Evolutionary conservation across 2,888 invertebrate species (phyloP).

Genomic region (Ophion obscuratus): DNA sequence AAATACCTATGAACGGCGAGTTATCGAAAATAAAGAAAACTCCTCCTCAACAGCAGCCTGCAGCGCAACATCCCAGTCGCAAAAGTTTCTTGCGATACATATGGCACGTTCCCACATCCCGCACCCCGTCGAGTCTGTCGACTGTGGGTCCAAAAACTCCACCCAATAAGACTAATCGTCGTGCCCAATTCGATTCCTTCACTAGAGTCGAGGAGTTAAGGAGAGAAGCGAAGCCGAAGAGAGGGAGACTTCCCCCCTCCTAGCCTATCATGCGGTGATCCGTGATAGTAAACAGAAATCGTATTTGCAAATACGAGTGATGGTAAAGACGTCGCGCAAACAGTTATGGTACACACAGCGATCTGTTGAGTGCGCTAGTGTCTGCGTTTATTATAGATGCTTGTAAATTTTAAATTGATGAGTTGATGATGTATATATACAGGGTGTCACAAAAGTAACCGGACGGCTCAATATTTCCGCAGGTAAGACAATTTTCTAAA

Average conservation of each 20-base stretch:
- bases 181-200: conserved; percentile 42
- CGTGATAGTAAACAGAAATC: conserved; percentile 35
- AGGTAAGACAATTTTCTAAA: too few species aligned
- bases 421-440: conserved; percentile 11
- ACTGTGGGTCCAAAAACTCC: conserved; percentile 20
- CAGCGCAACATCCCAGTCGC: background rate
- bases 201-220: conserved; percentile 31
- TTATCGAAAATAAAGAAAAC: background rate
- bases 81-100: conserved; percentile 16
- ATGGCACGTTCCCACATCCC: conserved; percentile 11
- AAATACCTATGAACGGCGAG: background rate
- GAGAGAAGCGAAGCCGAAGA: conserved; percentile 7
- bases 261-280: conserved; percentile 31
- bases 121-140: conserved; percentile 7
- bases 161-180: conserved; percentile 46
- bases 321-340: conserved; percentile 40
- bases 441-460: too few species aligned
- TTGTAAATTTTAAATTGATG: conserved; percentile 15
- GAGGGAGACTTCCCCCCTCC: background rate
- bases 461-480: too few species aligned
- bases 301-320: conserved; percentile 47
- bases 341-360: conserved; percentile 7
- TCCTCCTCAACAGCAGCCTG: background rate
- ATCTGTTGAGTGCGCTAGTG: background rate
- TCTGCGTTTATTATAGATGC: conserved; percentile 30